phyloP scores from a whole-genome alignment of 2,888 invertebrate species.

The Coelinius sp. region DNA sequence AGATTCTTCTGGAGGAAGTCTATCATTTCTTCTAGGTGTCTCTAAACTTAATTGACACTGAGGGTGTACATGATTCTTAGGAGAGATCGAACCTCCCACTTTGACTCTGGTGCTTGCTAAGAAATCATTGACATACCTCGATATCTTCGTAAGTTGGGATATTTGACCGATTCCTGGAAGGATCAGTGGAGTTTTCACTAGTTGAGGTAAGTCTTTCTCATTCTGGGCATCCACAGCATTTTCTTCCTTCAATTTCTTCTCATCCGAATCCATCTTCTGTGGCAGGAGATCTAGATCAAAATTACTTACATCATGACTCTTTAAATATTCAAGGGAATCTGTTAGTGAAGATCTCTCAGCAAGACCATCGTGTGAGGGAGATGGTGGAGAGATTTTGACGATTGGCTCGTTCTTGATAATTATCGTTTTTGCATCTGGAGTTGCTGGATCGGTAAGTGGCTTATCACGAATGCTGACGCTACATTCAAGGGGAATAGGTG shows the following conservation, averaged over 20 bases:
- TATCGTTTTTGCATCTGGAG: slow-evolving; percentile 5
- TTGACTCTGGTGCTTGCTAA: slow-evolving; percentile 39
- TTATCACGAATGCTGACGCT: slow-evolving; percentile 31
- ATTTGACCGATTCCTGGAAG: slow-evolving; percentile 26
- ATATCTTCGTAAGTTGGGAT: slow-evolving; percentile 44
- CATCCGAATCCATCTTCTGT: background rate
- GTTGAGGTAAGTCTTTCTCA: background rate
- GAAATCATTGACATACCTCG: slow-evolving; percentile 46
- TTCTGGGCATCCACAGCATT: background rate
- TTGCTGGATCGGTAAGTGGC: slow-evolving; percentile 23
- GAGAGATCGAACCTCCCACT: slow-evolving; percentile 17
- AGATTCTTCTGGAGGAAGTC: background rate
- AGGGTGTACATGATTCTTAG: background rate
- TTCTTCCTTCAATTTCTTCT: too few species aligned
- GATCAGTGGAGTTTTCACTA: background rate
- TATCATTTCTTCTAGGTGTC: background rate
- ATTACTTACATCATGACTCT: slow-evolving; percentile 11
- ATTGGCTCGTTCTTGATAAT: slow-evolving; percentile 39
- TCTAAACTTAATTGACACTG: background rate
- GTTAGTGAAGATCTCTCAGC: background rate
- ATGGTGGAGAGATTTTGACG: slow-evolving; percentile 42
- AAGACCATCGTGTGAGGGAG: slow-evolving; percentile 29
- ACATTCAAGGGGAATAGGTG: slow-evolving; percentile 31
- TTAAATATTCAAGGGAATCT: background rate
- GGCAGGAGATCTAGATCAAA: background rate